Conservation (phyloP, 1,140 invertebrate species). For the Zaprionus lachaisei region DNA sequence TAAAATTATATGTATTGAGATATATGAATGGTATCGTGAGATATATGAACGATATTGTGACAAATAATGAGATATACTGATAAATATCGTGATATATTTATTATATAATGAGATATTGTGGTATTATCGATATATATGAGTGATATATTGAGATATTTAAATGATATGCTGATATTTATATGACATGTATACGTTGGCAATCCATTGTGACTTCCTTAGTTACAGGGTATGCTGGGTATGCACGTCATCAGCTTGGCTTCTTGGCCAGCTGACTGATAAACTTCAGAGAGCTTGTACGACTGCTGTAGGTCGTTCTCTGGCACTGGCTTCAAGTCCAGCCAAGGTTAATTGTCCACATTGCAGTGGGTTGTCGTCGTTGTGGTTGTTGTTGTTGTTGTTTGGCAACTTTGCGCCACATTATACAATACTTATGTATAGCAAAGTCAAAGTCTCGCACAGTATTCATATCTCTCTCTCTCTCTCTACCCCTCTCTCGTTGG, state of each 20-base stretch:
- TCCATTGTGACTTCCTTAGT: background rate
- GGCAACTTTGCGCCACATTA: slow-evolving; percentile 60
- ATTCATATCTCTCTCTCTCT: slow-evolving; percentile 20
- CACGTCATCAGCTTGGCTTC: slow-evolving; percentile 24
- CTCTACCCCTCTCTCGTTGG: slow-evolving; percentile 14
- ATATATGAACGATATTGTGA: no score
- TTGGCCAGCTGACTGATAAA: slow-evolving; percentile 23
- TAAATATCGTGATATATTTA: no score
- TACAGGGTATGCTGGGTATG: slow-evolving; percentile 21
- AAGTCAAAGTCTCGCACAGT: background rate
- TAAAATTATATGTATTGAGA: no score
- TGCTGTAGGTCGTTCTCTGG: slow-evolving; percentile 71
- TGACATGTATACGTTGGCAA: no score
- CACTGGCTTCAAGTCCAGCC: slow-evolving; percentile 70
- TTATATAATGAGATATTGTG: no score
- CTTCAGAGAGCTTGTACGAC: slow-evolving; percentile 16
- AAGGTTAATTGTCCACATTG: slow-evolving; percentile 75
- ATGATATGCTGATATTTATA: no score
- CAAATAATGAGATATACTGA: no score
- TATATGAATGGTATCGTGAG: no score
- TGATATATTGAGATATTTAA: no score
- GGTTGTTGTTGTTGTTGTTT: slow-evolving; percentile 41
- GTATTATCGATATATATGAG: no score
- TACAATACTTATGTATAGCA: slow-evolving; percentile 51
- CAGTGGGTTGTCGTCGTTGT: slow-evolving; percentile 59